Base-by-base conservation (phyloP, 2,888 invertebrate species). In the Trachelus troglodyta region DNA sequence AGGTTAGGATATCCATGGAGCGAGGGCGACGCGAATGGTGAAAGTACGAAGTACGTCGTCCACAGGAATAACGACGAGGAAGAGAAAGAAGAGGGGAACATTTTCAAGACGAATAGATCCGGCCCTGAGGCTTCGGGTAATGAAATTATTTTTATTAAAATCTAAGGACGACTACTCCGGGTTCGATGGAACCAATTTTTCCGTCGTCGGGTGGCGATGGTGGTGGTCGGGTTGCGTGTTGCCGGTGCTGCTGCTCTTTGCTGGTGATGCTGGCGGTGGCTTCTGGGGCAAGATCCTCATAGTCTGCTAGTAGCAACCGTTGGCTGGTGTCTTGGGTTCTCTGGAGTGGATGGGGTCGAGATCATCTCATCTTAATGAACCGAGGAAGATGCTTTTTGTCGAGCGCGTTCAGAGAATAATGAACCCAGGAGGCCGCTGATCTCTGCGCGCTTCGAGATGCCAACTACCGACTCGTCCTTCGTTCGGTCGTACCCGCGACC, bases 111-210 rank as follows among this genome's bases (percentile, higher is more conserved):
- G 34, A 35, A 68, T 85, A 85, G 85, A 84, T 85, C 86, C 85
- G 86, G 82, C 81, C 85, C 84, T 85, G 87, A 82, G 78, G 77
- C 83, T 82, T 80, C 83, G 91, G 88, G 92, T 92, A 92, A 92
- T 92, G 92, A 91, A 92, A 92, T 91, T 89, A 92, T 92, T 93
- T 93, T 92, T 92, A 92, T 92, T 90, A 91, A 91, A 91, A 92
- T 92, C 92, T 93, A 93, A 93, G 93, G 93, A 92, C 93, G 92
- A 93, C 93, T 92, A 92, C 93, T 93, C 88, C 82, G 89, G 88
- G 91, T 90, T 90, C 90, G 89, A 90, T 89, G 89, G 88, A 89
- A 89, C 87, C 83, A 83, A 89, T 88, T 89, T 89, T 89, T 89
- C 84, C 69, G 73, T 37, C 68, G 75, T 81, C 80, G 79, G 82